phyloP scores from a whole-genome alignment of 2,888 invertebrate genomes.

The Eupithecia centaureata region DNA sequence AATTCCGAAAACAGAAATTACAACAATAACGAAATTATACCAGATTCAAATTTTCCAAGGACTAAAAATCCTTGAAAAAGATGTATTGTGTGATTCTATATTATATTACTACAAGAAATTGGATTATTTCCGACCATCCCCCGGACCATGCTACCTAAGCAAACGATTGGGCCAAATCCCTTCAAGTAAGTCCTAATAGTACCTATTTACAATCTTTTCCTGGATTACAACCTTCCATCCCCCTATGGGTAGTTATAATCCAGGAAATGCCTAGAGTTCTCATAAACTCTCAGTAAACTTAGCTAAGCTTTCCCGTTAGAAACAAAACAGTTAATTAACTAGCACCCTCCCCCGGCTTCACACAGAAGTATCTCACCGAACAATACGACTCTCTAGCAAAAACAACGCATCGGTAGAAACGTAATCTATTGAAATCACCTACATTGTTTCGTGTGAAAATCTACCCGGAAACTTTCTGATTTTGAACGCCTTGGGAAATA shows the following conservation, averaged over 20 bases:
- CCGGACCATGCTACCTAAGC: not conserved
- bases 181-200: too few species aligned
- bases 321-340: constrained; percentile 32
- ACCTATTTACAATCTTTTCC: too few species aligned
- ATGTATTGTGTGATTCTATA: not conserved
- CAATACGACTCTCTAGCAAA: constrained; percentile 60
- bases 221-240: too few species aligned
- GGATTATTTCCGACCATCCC: not conserved
- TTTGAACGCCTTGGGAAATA: constrained; percentile 46
- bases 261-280: not conserved
- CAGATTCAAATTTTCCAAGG: too few species aligned
- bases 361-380: constrained; percentile 43
- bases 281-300: not conserved
- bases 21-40: too few species aligned
- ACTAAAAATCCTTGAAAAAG: too few species aligned
- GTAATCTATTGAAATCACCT: constrained; percentile 52
- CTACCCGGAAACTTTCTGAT: constrained; percentile 68
- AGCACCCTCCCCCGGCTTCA: constrained; percentile 32
- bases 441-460: constrained; percentile 63
- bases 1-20: too few species aligned
- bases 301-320: constrained; percentile 23
- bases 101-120: not conserved
- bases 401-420: constrained; percentile 52
- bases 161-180: not conserved
- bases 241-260: not conserved